Base-by-base conservation (phyloP, 1,140 invertebrate genomes). In the Chlorops oryzae region DNA sequence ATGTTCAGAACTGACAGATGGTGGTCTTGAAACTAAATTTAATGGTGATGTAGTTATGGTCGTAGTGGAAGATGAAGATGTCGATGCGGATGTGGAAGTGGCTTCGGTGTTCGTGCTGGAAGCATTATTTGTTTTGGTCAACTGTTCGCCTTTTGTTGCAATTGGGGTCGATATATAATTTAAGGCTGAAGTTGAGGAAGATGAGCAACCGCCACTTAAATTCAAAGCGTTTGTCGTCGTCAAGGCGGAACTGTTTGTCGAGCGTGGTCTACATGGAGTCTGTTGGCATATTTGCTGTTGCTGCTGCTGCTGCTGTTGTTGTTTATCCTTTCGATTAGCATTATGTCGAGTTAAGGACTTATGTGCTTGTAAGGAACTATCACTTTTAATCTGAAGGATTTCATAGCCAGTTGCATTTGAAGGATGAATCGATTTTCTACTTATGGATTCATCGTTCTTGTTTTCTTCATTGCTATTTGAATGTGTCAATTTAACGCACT, bases 1-100 rank as follows among this genome's bases (percentile, higher is more conserved):
- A 20, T 66, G 50, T 56, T 78, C 65, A 55, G 74, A 61, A 62
- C 74, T 62, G 45, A 75, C 66, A 34, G 77, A 74, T 38, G 77
- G 47, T 22, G 75, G 60, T 55, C 77, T 35, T 20, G 50, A 53
- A 64, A 65, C 50, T 58, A 54, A 49, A 43, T 48, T 24, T 43
- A 34, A 40, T 12, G 28, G 23, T 20, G 6, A 17, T 22, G 4
- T 24, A 13, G 34, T 56, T 52, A 20, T 52, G 59, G 54, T 51
- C 27, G 21, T 43, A n/a, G 28, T 27, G 35, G 43, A 28, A 20
- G 18, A 21, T 39, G 43, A 40, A 23, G 43, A 37, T 20, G 39
- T 32, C 3, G 59, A 49, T 42, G 52, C 38, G 20, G 53, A 50
- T n/a, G 3, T 38, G 6, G 27, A 17, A 35, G 37, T 54, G 9